Evolutionary conservation across 2,113 vertebrate species (phyloP).

Genomic region (Euleptes europaea): DNA sequence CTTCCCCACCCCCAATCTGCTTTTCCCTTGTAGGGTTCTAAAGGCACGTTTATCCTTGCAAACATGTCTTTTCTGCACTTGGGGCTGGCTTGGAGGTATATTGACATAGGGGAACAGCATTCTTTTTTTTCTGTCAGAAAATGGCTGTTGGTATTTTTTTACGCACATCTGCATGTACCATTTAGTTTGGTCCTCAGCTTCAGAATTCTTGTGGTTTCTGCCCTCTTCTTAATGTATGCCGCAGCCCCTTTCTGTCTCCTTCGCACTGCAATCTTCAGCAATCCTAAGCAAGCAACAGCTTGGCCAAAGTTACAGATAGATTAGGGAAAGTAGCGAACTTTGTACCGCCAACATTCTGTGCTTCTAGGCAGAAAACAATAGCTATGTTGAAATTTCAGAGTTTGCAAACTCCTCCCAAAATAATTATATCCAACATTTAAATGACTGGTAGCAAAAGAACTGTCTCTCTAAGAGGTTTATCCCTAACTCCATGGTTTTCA

Average conservation of each 20-base stretch:
- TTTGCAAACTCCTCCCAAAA: background rate
- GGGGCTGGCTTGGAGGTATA: too few relatives aligned
- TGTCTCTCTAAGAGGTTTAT: too few relatives aligned
- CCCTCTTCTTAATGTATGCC: background rate
- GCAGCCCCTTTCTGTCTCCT: background rate
- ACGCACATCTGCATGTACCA: too few relatives aligned
- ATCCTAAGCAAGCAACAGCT: background rate
- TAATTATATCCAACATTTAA: background rate
- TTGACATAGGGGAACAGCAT: too few relatives aligned
- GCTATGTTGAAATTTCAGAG: conserved; percentile 39
- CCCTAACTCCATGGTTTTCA: background rate
- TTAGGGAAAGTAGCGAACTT: background rate
- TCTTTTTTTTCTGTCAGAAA: too few relatives aligned
- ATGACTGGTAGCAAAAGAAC: background rate
- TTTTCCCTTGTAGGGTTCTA: too few relatives aligned
- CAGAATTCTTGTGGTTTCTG: too few relatives aligned
- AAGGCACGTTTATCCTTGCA: background rate
- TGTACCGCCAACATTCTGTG: background rate
- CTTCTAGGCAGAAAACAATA: background rate
- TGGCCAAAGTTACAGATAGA: background rate
- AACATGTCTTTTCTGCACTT: background rate
- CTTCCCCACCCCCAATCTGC: too few relatives aligned
- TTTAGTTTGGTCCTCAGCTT: too few relatives aligned
- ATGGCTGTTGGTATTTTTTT: too few relatives aligned
- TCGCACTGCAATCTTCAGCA: background rate